Conservation (phyloP, 2,888 invertebrate species). For the Dasypogon diadema region DNA sequence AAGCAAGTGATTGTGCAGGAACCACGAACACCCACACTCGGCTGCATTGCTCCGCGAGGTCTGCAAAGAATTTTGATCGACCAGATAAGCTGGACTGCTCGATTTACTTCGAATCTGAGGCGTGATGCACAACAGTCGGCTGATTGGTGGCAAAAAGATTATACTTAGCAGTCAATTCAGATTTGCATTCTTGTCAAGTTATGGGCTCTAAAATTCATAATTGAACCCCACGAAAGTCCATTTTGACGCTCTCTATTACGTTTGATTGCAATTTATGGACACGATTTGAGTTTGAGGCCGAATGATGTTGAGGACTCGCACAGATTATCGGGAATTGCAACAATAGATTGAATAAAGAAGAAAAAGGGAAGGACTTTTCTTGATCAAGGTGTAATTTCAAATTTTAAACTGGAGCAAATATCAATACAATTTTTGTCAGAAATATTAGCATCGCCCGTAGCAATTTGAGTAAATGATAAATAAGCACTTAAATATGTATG, state of each 20-base stretch:
- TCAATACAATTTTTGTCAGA: too few relatives aligned
- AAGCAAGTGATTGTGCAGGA: not conserved
- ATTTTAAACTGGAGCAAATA: too few relatives aligned
- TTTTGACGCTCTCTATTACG: slow-evolving; percentile 20
- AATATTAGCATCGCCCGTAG: too few relatives aligned
- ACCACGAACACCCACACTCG: not conserved
- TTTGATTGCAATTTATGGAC: slow-evolving; percentile 41
- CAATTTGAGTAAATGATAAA: too few relatives aligned
- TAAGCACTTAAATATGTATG: too few relatives aligned
- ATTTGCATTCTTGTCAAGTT: slow-evolving; percentile 8
- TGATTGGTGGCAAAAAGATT: not conserved
- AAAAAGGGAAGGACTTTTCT: too few relatives aligned
- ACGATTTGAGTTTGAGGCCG: slow-evolving; percentile 19
- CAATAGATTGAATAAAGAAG: too few relatives aligned
- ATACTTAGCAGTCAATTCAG: not conserved
- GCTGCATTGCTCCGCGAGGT: too few relatives aligned
- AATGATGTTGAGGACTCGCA: not conserved
- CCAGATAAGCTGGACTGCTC: not conserved
- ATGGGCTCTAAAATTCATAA: slow-evolving; percentile 27
- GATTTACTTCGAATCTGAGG: not conserved
- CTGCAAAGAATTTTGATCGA: not conserved
- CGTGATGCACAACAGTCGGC: not conserved
- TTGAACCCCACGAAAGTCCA: slow-evolving; percentile 12
- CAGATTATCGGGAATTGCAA: not conserved
- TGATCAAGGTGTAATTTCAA: too few relatives aligned